Conservation (phyloP, 1,140 invertebrate species). For the Vanessa atalanta region DNA sequence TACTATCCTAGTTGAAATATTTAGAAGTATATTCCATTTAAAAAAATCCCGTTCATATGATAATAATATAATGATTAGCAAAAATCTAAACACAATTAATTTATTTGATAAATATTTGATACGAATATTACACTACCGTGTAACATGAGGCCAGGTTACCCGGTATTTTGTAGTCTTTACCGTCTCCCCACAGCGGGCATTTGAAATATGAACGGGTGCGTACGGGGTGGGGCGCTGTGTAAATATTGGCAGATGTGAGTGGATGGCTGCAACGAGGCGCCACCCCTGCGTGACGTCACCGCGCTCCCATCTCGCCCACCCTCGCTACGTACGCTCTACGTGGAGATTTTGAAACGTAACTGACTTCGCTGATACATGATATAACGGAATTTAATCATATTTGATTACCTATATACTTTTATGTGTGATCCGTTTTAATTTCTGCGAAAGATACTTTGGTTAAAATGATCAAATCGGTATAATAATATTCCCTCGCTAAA, state of each 20-base stretch:
- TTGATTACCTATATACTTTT: not conserved
- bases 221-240: slow-evolving; percentile 57
- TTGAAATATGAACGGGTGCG: slow-evolving; percentile 77
- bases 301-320: slow-evolving; percentile 20
- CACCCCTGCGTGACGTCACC: slow-evolving; percentile 67
- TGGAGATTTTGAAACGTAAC: slow-evolving; percentile 28
- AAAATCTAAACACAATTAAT: too few species aligned
- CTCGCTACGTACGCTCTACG: slow-evolving; percentile 1
- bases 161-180: slow-evolving; percentile 73
- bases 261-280: slow-evolving; percentile 68
- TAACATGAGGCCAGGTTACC: slow-evolving; percentile 44
- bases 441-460: too few species aligned
- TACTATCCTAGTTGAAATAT: too few species aligned
- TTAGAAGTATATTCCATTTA: too few species aligned
- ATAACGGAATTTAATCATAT: not conserved
- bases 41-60: too few species aligned
- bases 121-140: slow-evolving; percentile 41
- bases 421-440: too few species aligned
- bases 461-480: too few species aligned
- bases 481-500: too few species aligned
- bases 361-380: slow-evolving; percentile 2
- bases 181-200: slow-evolving; percentile 60
- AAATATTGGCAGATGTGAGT: slow-evolving; percentile 80
- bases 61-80: too few species aligned
- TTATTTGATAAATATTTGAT: not conserved